These are phyloP conservation scores for Muraenolepis orangiensis DNA, from an alignment of 2,797 vertebrate species.

Conservation along the genomic window DNA sequence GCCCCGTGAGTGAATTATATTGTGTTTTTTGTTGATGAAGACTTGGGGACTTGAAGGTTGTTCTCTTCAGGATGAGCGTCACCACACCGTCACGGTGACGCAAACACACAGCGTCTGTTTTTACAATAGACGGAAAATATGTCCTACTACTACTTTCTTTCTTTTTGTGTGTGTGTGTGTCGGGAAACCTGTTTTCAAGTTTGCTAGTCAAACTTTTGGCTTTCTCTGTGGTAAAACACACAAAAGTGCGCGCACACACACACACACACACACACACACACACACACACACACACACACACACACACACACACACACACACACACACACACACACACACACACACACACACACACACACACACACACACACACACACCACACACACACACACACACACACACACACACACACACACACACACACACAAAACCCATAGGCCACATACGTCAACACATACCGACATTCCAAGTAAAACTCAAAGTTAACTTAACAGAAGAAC, in stretches of 20 bases:
- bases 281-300: not conserved
- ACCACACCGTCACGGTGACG: no score
- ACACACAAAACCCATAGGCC: slow-evolving; percentile 10
- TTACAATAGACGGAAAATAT: no score
- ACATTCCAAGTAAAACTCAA: not conserved
- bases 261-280: not conserved
- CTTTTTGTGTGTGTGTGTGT: not conserved
- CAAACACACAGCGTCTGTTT: no score
- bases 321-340: not conserved
- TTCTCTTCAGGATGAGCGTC: no score
- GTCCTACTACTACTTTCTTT: no score
- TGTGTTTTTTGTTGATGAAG: no score
- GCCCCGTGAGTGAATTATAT: not conserved
- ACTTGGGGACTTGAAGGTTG: no score
- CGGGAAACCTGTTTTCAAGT: not conserved
- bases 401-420: not conserved
- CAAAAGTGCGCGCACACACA: no score
- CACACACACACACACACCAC: not conserved
- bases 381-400: slow-evolving; percentile 26
- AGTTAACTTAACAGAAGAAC: not conserved
- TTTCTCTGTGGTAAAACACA: not conserved
- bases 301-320: not conserved
- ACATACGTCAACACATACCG: slow-evolving; percentile 11
- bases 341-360: not conserved
- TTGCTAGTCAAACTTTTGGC: not conserved